Conservation (phyloP, 2,113 vertebrate genomes). For the Neomonachus schauinslandi region DNA sequence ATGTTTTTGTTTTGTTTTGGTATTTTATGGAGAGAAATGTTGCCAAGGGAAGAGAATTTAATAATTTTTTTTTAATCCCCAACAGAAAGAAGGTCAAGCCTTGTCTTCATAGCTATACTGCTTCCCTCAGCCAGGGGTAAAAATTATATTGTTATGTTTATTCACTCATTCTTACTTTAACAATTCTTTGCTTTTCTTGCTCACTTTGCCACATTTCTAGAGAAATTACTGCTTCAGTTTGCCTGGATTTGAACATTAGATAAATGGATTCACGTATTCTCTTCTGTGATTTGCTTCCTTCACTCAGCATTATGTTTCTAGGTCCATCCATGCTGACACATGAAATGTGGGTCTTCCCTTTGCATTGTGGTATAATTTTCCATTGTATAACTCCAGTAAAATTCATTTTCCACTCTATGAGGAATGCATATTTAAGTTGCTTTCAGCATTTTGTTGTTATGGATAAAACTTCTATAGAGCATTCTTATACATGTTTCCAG, state of each 20-base stretch:
- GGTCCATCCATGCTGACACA: neutral
- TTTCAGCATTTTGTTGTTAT: neutral
- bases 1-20: neutral
- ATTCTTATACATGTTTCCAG: neutral
- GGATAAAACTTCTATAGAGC: neutral
- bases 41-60: conserved; percentile 13
- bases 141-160: neutral
- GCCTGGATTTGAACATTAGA: neutral
- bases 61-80: neutral
- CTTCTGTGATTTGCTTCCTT: neutral
- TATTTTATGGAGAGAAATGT: conserved; percentile 8
- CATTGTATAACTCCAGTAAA: neutral
- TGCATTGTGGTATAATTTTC: neutral
- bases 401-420: neutral
- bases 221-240: neutral
- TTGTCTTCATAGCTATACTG: neutral
- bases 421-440: neutral
- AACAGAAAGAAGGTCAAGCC: neutral
- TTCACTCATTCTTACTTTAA: conserved; percentile 1
- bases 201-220: neutral
- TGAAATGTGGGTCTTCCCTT: neutral
- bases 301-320: neutral
- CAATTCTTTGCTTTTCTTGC: neutral
- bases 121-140: neutral
- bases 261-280: neutral